Evolutionary conservation across 2,113 vertebrate species (phyloP).

Genomic region (Corythornis vintsioides): DNA sequence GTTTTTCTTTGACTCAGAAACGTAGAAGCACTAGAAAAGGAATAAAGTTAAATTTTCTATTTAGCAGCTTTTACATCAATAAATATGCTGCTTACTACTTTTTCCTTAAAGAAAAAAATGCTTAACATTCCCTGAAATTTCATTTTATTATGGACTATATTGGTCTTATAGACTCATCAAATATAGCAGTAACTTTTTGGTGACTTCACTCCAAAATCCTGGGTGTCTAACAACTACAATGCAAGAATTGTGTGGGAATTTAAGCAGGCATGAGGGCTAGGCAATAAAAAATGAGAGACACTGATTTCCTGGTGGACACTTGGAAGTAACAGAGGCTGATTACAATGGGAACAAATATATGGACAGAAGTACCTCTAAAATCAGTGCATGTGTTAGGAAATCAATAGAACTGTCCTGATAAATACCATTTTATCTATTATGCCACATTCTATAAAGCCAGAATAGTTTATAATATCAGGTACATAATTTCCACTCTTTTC

Average conservation of each 20-base stretch:
- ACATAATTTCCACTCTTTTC: neutral
- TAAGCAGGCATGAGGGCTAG: neutral
- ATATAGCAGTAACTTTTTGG: neutral
- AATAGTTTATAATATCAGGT: neutral
- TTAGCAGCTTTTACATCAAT: neutral
- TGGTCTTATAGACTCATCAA: neutral
- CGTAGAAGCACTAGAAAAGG: neutral
- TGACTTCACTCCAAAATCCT: neutral
- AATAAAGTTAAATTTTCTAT: neutral
- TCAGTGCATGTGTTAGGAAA: neutral
- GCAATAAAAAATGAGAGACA: neutral
- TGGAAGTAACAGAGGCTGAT: neutral
- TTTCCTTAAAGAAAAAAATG: neutral
- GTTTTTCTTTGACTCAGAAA: neutral
- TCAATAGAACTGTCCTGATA: neutral
- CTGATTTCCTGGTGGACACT: neutral
- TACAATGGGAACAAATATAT: neutral
- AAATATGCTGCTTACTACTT: neutral
- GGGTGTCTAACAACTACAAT: neutral
- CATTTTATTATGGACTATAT: neutral
- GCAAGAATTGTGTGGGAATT: neutral
- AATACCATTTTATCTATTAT: neutral
- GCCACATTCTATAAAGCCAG: neutral
- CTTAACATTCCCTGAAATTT: neutral
- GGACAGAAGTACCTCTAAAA: neutral